These are phyloP conservation scores for Synodontis membranacea DNA, from an alignment of 2,113 vertebrate genomes.

Conservation along the genomic window DNA sequence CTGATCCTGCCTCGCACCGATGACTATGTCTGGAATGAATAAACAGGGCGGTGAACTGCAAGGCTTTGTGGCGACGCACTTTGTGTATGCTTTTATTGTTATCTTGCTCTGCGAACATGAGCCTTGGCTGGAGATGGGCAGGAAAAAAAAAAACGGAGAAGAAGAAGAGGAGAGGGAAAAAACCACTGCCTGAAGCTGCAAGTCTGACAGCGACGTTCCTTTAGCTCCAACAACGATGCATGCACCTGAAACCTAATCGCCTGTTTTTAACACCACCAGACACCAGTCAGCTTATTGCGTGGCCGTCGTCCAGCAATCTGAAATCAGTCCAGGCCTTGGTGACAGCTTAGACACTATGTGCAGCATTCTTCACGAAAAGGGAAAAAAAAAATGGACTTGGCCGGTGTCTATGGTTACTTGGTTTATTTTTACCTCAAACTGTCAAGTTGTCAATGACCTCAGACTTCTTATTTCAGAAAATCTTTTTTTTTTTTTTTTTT, in stretches of 20 bases:
- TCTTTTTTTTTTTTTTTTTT: background rate
- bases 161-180: background rate
- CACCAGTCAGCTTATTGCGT: constrained; percentile 12
- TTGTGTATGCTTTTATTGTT: constrained; percentile 53
- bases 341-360: background rate
- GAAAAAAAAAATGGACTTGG: background rate
- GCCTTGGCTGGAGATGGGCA: constrained; percentile 42
- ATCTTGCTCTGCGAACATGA: constrained; percentile 47
- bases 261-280: constrained; percentile 43
- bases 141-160: constrained; percentile 13
- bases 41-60: constrained; percentile 30
- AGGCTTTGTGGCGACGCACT: constrained; percentile 37
- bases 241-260: constrained; percentile 52
- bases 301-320: constrained; percentile 6
- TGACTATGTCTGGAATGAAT: constrained; percentile 49
- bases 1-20: constrained; percentile 36
- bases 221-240: constrained; percentile 32
- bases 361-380: background rate
- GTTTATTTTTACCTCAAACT: constrained; percentile 28
- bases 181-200: constrained; percentile 52
- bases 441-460: constrained; percentile 27
- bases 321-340: constrained; percentile 20
- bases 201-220: constrained; percentile 48
- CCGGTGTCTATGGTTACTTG: constrained; percentile 24
- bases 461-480: constrained; percentile 4